A percentile compares a stretch with the other conserved stretches of the same genome.
phyloP scores from a whole-genome alignment of 2,888 invertebrate genomes.

The Isoperla grammatica region DNA sequence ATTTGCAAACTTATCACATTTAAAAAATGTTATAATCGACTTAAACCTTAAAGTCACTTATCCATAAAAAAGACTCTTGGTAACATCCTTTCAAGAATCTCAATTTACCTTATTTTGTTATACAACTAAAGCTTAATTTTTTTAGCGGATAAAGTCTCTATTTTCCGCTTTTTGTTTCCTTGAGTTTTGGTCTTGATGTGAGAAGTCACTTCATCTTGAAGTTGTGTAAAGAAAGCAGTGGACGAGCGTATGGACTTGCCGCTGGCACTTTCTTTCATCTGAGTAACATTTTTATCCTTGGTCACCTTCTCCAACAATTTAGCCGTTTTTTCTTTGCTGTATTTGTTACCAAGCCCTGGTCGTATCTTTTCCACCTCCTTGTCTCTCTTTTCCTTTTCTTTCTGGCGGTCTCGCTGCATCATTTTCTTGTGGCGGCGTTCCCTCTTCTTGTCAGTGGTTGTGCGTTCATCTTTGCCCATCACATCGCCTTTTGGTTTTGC shows the following conservation, averaged over 20 bases:
- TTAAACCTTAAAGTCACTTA: no score
- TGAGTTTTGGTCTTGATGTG: constrained; percentile 48
- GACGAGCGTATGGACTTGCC: constrained; percentile 61
- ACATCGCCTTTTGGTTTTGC: constrained; percentile 46
- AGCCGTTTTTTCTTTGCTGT: constrained; percentile 52
- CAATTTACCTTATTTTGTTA: no score
- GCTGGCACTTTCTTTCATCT: constrained; percentile 46
- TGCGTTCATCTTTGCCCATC: constrained; percentile 72
- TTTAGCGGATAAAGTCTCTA: constrained; percentile 46
- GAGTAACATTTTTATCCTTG: constrained; percentile 58
- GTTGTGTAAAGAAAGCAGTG: constrained; percentile 77
- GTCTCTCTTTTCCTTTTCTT: constrained; percentile 46
- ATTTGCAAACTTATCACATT: no score
- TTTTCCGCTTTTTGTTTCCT: constrained; percentile 38
- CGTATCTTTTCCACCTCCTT: constrained; percentile 45
- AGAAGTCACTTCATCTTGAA: constrained; percentile 67
- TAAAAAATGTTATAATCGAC: no score
- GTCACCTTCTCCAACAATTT: constrained; percentile 56
- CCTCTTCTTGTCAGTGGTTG: constrained; percentile 81
- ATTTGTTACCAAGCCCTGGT: constrained; percentile 51
- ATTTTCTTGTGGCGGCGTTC: constrained; percentile 82
- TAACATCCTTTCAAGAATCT: no score
- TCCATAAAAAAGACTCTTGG: no score
- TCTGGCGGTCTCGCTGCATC: constrained; percentile 56
- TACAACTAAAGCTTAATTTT: constrained; percentile 55